phyloP scores from a whole-genome alignment of 2,113 vertebrate species.

The Sminthopsis crassicaudata region DNA sequence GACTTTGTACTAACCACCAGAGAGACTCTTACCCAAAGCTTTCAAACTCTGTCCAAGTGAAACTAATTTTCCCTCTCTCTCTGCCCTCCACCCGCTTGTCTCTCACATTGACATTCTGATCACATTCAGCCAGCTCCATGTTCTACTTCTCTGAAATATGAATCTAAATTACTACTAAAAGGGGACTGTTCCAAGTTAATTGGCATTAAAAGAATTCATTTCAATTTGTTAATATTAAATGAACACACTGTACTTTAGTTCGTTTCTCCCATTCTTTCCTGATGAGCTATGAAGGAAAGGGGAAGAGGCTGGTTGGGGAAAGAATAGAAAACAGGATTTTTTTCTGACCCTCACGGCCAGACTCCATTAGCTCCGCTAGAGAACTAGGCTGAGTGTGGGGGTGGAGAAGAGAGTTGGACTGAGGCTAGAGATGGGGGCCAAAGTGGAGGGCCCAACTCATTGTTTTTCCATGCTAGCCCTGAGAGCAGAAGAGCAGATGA shows the following conservation, averaged over 20 bases:
- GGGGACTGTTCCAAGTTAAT: constrained; percentile 82
- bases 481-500: neutral
- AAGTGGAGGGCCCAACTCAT: neutral
- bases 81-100: neutral
- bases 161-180: constrained; percentile 84
- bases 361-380: constrained; percentile 20
- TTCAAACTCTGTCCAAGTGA: constrained; percentile 41
- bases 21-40: constrained; percentile 6
- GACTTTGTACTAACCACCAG: neutral
- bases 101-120: constrained; percentile 64
- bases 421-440: neutral
- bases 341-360: constrained; percentile 47
- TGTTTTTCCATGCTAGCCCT: neutral
- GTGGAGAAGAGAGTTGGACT: neutral
- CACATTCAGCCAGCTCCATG: constrained; percentile 62
- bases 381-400: neutral
- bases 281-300: constrained; percentile 71
- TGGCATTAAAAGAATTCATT: constrained; percentile 84
- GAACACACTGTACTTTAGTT: constrained; percentile 72
- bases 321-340: constrained; percentile 44
- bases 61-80: neutral
- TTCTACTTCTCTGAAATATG: constrained; percentile 73
- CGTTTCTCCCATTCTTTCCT: constrained; percentile 69
- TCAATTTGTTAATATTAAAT: constrained; percentile 84
- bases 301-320: constrained; percentile 43